phyloP scores from a whole-genome alignment of 2,888 invertebrate species.

The Poecilobothrus nobilitatus region DNA sequence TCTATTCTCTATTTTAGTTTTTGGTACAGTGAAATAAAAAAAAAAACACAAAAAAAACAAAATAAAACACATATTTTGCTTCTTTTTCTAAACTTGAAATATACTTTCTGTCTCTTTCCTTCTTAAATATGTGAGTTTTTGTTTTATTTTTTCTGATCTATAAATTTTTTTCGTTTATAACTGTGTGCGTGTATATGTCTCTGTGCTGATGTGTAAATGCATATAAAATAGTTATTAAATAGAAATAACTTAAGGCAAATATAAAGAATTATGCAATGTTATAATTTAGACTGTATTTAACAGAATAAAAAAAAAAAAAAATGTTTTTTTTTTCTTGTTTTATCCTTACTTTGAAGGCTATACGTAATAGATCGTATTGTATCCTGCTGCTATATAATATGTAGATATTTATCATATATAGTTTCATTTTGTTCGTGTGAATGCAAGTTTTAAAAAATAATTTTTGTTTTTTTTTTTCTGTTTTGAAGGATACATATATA shows the following conservation, averaged over 20 bases:
- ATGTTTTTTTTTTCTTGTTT: background rate
- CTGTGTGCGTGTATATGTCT: too few species aligned
- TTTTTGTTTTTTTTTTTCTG: too few species aligned
- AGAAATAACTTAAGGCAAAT: background rate
- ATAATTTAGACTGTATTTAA: background rate
- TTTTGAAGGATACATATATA: too few species aligned
- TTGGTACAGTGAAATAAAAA: too few species aligned
- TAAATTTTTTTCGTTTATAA: too few species aligned
- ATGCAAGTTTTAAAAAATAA: too few species aligned
- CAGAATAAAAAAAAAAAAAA: background rate
- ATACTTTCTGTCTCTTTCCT: background rate
- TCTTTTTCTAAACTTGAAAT: background rate
- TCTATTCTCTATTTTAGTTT: too few species aligned
- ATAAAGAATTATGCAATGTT: background rate
- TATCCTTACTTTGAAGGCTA: conserved; percentile 6
- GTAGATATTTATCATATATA: too few species aligned
- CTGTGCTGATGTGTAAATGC: background rate
- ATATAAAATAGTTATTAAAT: background rate
- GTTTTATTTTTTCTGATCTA: background rate
- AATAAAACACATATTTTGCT: too few species aligned
- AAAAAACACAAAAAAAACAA: too few species aligned
- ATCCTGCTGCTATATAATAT: too few species aligned
- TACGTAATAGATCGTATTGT: background rate
- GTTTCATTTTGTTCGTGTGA: too few species aligned
- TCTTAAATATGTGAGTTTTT: background rate